phyloP scores from a whole-genome alignment of 1,140 invertebrate genomes.

The Panagrolaimus sp. region DNA sequence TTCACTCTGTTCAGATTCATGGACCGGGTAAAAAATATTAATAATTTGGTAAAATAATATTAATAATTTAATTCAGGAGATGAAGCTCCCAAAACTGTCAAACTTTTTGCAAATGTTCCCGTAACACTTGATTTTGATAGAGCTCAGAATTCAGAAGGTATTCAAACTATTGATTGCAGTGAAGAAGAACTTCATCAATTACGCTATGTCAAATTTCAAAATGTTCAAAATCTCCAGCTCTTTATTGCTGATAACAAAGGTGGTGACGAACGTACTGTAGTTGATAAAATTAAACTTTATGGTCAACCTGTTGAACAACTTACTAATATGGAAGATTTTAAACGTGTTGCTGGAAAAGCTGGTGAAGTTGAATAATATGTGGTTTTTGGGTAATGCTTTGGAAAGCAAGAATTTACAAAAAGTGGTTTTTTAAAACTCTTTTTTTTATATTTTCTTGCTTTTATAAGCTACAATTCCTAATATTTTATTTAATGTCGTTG shows the following conservation, averaged over 20 bases:
- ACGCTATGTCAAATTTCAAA: constrained; percentile 96
- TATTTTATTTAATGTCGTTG: too few species aligned
- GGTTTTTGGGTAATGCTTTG: too few species aligned
- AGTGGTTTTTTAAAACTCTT: too few species aligned
- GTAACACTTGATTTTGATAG: constrained; percentile 92
- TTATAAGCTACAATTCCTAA: too few species aligned
- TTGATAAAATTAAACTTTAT: constrained; percentile 76
- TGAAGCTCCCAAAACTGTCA: constrained; percentile 84
- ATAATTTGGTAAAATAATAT: too few species aligned
- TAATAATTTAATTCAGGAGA: too few species aligned
- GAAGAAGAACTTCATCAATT: constrained; percentile 71
- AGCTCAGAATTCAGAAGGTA: constrained; percentile 74
- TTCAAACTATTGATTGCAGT: constrained; percentile 81
- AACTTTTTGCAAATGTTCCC: constrained; percentile 93
- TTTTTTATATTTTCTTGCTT: too few species aligned
- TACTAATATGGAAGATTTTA: constrained; percentile 91
- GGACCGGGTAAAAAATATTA: too few species aligned
- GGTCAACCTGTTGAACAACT: constrained; percentile 76
- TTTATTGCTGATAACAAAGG: constrained; percentile 88
- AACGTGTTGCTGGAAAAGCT: constrained; percentile 82
- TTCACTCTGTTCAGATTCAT: constrained; percentile 93
- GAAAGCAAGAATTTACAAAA: too few species aligned
- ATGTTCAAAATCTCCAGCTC: constrained; percentile 86
- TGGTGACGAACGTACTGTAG: constrained; percentile 76
- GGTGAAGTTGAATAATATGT: constrained; percentile 67